Evolutionary conservation across 2,888 invertebrate genomes (phyloP), one percentile per base, ranked within the genome.

Genomic region (Ectobius pallidus): DNA sequence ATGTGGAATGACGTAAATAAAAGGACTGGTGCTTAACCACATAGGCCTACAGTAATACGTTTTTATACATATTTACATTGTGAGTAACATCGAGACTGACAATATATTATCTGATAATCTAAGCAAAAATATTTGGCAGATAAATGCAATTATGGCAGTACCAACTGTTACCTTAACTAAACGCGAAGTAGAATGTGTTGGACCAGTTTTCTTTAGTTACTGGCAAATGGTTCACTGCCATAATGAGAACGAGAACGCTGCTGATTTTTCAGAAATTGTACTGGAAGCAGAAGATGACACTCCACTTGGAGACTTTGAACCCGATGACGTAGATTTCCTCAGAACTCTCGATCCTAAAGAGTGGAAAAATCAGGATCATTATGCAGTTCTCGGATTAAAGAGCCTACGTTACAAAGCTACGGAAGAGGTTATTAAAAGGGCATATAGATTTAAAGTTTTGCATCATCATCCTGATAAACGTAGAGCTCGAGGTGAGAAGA

Each of bases 391-490:
- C 74, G 99, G 99, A 68, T 88, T 99, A 79, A 91, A 90, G 78
- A 90, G 91, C 75, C 84, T 92, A 68, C 89, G 99, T 73, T 90
- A 90, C 82, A 90, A 90, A 82, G 97, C 99, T 0, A 91, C 93
- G 0, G 95, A 96, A 78, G 95, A 96, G 73, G 93, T 97, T 79
- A 96, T 99, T 75, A 96, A 96, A 83, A 91, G 92, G 80, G 96
- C 97, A 27, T 99, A 97, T 89, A 88, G 93, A 11, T 34, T 90
- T 80, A 94, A 94, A 84, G 95, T 97, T 63, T 85, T 99, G 69
- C 92, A 91, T 80, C 99, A 99, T 82, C 99, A 99, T 85, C 99
- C 99, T 0, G 99, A 99, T 82, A 99, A 99, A 83, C 90, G 99
- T 78, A 94, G 95, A 87, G 93, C 92, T 3, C 88, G 91, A 80